Evolutionary conservation across 2,113 vertebrate species (phyloP).

Genomic region (Brachyhypopomus gauderio): DNA sequence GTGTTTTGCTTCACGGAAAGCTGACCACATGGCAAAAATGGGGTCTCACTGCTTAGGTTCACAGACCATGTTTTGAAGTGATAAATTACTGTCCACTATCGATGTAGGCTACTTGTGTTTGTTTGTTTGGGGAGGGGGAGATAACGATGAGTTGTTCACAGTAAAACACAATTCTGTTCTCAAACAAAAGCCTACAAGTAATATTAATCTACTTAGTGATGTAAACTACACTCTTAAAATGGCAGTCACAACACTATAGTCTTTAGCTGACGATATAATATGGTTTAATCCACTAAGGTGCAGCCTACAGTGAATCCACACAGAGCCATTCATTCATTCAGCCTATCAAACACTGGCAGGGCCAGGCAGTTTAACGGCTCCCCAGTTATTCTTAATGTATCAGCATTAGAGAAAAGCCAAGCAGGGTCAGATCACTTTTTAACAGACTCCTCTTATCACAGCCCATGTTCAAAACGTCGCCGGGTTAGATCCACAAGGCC

Average conservation of each 20-base stretch:
- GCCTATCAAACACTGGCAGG: constrained; percentile 16
- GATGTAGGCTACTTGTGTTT: no score
- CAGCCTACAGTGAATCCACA: constrained; percentile 36
- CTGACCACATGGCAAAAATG: constrained; percentile 24
- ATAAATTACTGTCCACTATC: background rate
- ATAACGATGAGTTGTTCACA: background rate
- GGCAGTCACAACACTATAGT: background rate
- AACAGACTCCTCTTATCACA: constrained; percentile 35
- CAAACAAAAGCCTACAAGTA: background rate
- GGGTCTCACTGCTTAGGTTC: background rate
- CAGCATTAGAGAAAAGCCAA: constrained; percentile 15
- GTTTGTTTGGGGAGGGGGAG: no score
- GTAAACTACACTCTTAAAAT: constrained; percentile 25
- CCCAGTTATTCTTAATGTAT: constrained; percentile 39
- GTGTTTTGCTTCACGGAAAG: constrained; percentile 24
- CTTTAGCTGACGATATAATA: constrained; percentile 31
- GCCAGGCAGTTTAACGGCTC: constrained; percentile 35
- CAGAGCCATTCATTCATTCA: constrained; percentile 37
- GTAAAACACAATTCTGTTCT: background rate
- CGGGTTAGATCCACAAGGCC: constrained; percentile 65
- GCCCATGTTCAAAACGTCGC: constrained; percentile 61
- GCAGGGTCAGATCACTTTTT: constrained; percentile 36
- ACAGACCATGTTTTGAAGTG: background rate
- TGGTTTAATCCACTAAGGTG: constrained; percentile 30
- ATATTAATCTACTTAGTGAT: background rate